Conservation (phyloP, 2,113 vertebrate genomes). For the rabbit (Oryctolagus cuniculus) region DNA sequence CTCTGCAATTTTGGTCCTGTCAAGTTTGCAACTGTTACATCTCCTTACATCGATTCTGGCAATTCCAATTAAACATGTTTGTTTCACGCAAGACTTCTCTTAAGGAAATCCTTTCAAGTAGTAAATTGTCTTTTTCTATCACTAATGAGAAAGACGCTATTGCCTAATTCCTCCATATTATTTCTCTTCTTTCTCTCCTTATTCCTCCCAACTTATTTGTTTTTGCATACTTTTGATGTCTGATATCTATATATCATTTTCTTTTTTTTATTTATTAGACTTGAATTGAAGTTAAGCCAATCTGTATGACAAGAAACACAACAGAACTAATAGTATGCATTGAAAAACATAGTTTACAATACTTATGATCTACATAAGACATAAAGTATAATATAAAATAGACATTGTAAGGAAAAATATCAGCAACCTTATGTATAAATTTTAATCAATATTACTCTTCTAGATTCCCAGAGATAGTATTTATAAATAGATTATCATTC, state of each 20-base stretch:
- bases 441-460: not conserved
- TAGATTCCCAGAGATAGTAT: not conserved
- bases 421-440: not conserved
- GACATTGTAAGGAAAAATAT: not conserved
- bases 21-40: conserved; percentile 45
- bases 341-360: not conserved
- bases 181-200: not conserved
- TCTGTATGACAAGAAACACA: not conserved
- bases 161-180: not conserved
- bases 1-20: conserved; percentile 60
- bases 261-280: not conserved
- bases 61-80: conserved; percentile 80
- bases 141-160: conserved; percentile 65
- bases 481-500: not conserved
- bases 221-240: not conserved
- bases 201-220: not conserved
- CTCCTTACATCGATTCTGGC: conserved; percentile 65
- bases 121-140: conserved; percentile 75
- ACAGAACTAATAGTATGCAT: not conserved
- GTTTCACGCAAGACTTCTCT: conserved; percentile 76
- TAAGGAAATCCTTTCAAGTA: conserved; percentile 78
- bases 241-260: not conserved
- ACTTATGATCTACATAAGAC: not conserved
- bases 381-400: not conserved
- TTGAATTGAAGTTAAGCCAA: not conserved